A percentile compares a stretch with the other conserved stretches of the same genome.
These are phyloP conservation scores for Hippoglossus hippoglossus DNA, from an alignment of 2,797 vertebrate genomes.

Conservation along the genomic window DNA sequence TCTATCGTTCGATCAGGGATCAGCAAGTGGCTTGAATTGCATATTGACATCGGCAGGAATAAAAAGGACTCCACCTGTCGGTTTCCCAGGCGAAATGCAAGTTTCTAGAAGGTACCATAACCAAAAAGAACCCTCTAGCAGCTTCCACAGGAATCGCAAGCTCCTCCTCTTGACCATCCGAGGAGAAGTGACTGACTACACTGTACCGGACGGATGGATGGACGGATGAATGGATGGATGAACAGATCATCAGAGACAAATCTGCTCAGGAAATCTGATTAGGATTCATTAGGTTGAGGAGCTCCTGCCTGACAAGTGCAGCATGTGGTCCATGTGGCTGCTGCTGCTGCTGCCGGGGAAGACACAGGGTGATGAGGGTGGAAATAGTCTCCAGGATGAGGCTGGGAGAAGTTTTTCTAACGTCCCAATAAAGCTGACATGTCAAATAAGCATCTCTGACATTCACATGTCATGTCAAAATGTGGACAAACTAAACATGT, in stretches of 20 bases:
- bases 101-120: constrained; percentile 88
- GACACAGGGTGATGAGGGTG: background rate
- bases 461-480: background rate
- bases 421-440: background rate
- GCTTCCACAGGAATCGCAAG: constrained; percentile 39
- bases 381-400: background rate
- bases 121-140: constrained; percentile 42
- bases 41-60: background rate
- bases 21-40: constrained; percentile 33
- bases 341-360: constrained; percentile 1
- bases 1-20: background rate
- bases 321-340: constrained; percentile 17
- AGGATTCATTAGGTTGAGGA: background rate
- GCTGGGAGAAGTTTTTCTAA: constrained; percentile 31
- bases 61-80: constrained; percentile 77
- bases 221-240: no score
- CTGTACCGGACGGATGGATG: background rate
- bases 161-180: constrained; percentile 29
- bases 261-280: background rate
- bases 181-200: background rate
- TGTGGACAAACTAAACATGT: background rate
- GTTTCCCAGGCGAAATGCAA: constrained; percentile 15
- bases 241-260: rapidly evolving
- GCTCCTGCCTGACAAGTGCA: constrained; percentile 4
- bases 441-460: no score